phyloP scores from a whole-genome alignment of 2,797 vertebrate species.

The Trachops cirrhosus region DNA sequence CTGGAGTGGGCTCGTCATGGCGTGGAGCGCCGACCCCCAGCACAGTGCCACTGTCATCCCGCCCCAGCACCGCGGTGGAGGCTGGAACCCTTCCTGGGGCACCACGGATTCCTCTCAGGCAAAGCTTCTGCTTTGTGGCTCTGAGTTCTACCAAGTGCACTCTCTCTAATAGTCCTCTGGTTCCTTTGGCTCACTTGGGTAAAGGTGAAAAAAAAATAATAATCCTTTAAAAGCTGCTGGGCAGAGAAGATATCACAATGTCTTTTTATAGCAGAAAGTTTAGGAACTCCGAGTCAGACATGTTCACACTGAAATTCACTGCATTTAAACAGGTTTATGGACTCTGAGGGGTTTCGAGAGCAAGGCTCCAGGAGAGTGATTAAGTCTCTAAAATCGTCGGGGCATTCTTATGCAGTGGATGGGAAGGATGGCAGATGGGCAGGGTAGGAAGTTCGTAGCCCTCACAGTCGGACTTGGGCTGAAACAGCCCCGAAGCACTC shows the following conservation, averaged over 20 bases:
- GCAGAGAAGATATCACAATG: neutral
- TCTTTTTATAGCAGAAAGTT: neutral
- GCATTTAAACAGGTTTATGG: neutral
- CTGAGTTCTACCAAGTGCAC: neutral
- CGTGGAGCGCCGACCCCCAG: neutral
- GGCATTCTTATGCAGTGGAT: neutral
- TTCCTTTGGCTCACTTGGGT: neutral
- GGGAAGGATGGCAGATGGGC: neutral
- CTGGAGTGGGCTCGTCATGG: no score
- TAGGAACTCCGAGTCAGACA: neutral
- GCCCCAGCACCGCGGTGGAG: neutral
- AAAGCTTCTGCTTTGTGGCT: neutral
- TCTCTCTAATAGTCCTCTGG: neutral
- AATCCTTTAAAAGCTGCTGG: neutral
- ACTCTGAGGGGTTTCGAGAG: neutral
- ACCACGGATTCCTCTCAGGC: neutral
- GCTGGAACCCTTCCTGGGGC: slow-evolving; percentile 3
- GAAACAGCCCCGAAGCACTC: neutral
- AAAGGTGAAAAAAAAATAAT: neutral
- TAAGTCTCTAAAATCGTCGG: neutral
- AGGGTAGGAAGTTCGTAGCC: neutral
- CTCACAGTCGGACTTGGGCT: neutral
- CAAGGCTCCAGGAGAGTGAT: neutral
- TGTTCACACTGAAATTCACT: neutral
- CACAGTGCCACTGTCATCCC: neutral